Conservation (phyloP, 2,113 vertebrate genomes). For the Gopherus flavomarginatus region DNA sequence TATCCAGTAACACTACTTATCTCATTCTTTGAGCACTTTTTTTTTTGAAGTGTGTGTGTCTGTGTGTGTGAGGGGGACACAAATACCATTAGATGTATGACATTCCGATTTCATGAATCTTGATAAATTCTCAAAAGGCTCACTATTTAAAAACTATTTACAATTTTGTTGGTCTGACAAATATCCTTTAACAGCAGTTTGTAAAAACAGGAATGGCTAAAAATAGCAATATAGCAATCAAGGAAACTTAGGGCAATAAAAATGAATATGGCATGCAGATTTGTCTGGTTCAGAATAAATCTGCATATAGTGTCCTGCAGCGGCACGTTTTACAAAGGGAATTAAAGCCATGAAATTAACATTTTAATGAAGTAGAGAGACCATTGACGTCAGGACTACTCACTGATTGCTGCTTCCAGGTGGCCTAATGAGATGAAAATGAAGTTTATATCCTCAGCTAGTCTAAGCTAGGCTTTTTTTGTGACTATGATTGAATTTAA, state of each 20-base stretch:
- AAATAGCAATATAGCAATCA: conserved; percentile 60
- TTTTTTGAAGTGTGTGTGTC: not conserved
- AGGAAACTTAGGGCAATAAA: conserved; percentile 71
- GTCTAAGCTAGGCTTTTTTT: conserved; percentile 79
- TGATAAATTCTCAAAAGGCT: conserved; percentile 49
- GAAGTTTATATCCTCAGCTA: conserved; percentile 81
- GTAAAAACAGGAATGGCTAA: conserved; percentile 72
- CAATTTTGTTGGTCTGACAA: conserved; percentile 66
- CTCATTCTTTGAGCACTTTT: not conserved
- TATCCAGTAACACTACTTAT: conserved; percentile 21
- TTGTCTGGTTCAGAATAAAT: conserved; percentile 74
- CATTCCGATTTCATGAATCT: conserved; percentile 55
- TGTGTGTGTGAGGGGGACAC: not conserved
- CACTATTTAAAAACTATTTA: conserved; percentile 73
- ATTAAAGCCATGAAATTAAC: conserved; percentile 84
- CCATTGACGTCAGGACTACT: conserved; percentile 79
- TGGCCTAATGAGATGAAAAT: conserved; percentile 86
- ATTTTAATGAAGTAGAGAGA: conserved; percentile 85
- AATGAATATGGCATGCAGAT: conserved; percentile 71
- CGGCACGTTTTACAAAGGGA: conserved; percentile 77
- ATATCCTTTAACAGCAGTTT: conserved; percentile 65
- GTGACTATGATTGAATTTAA: conserved; percentile 83
- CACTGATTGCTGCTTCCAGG: conserved; percentile 82
- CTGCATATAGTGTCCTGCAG: conserved; percentile 75
- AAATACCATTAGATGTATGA: conserved; percentile 22